These are phyloP conservation scores for Electrona antarctica DNA, from an alignment of 2,113 vertebrate species.

Conservation along the genomic window DNA sequence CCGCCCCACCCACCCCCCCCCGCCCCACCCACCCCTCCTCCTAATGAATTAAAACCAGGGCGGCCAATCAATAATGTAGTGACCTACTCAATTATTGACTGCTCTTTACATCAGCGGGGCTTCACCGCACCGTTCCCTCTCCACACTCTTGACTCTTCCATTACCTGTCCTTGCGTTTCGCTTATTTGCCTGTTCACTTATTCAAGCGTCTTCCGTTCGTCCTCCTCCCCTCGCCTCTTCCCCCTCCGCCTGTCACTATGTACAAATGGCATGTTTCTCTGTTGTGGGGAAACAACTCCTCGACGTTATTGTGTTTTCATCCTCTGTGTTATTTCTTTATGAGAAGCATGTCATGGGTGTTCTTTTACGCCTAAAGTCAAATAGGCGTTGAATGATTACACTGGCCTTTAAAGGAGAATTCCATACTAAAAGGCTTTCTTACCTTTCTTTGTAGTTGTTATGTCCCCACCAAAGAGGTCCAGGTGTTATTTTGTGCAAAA, in stretches of 20 bases:
- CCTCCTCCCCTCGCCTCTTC: slow-evolving; percentile 19
- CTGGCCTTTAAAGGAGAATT: too few species aligned
- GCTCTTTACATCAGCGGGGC: slow-evolving; percentile 68
- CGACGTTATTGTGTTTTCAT: too few species aligned
- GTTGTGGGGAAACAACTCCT: too few species aligned
- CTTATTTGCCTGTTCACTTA: slow-evolving; percentile 76
- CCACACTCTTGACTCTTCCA: slow-evolving; percentile 61
- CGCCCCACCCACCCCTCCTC: slow-evolving; percentile 15
- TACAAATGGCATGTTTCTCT: too few species aligned
- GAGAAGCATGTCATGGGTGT: too few species aligned
- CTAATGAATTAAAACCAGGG: slow-evolving; percentile 70
- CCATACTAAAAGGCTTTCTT: too few species aligned
- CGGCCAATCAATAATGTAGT: slow-evolving; percentile 68
- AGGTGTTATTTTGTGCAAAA: too few species aligned
- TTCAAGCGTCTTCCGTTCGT: slow-evolving; percentile 55
- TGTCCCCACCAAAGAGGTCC: too few species aligned
- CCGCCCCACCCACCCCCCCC: not conserved
- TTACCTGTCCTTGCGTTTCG: slow-evolving; percentile 69
- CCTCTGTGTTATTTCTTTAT: too few species aligned
- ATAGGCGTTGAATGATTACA: too few species aligned
- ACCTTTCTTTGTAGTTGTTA: too few species aligned
- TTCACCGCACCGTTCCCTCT: slow-evolving; percentile 60
- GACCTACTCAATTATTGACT: slow-evolving; percentile 69
- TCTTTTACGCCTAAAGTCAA: too few species aligned
- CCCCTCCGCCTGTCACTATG: slow-evolving; percentile 43